These are phyloP conservation scores for Drosophila simulans DNA, from an alignment of 1,140 invertebrate genomes.

Conservation along the genomic window DNA sequence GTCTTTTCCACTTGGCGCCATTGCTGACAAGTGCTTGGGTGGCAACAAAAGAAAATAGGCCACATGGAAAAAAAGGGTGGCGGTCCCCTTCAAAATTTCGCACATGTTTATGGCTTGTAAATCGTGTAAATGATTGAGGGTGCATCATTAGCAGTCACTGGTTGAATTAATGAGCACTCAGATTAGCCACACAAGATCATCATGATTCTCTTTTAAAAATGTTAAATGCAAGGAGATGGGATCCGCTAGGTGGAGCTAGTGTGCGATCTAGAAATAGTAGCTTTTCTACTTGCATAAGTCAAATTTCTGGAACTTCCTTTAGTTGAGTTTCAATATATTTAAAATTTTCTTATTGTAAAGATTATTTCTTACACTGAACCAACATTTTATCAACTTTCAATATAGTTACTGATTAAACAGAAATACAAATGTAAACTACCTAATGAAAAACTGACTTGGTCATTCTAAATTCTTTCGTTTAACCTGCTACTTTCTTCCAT, in stretches of 20 bases:
- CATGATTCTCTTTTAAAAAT: neutral
- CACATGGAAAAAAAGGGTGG: slow-evolving; percentile 7
- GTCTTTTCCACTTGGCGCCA: slow-evolving; percentile 64
- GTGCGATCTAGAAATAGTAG: too few species aligned
- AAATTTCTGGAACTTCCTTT: too few species aligned
- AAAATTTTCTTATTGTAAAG: too few species aligned
- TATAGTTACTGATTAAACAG: too few species aligned
- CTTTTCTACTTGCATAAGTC: too few species aligned
- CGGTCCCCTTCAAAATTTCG: slow-evolving; percentile 12
- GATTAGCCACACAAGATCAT: neutral
- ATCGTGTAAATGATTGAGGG: slow-evolving; percentile 61
- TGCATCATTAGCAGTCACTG: slow-evolving; percentile 43
- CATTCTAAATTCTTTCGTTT: neutral
- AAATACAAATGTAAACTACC: too few species aligned
- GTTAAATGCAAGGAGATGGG: neutral
- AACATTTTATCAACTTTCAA: too few species aligned
- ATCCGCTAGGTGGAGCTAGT: too few species aligned
- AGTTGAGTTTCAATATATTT: too few species aligned
- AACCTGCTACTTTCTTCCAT: slow-evolving; percentile 18
- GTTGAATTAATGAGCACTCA: slow-evolving; percentile 32
- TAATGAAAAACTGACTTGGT: too few species aligned
- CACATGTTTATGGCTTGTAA: slow-evolving; percentile 56
- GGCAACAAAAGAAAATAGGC: slow-evolving; percentile 42
- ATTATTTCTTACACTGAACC: too few species aligned
- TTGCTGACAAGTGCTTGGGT: slow-evolving; percentile 76